phyloP scores from a whole-genome alignment of 2,888 invertebrate species.

The Calameuta pallipes region DNA sequence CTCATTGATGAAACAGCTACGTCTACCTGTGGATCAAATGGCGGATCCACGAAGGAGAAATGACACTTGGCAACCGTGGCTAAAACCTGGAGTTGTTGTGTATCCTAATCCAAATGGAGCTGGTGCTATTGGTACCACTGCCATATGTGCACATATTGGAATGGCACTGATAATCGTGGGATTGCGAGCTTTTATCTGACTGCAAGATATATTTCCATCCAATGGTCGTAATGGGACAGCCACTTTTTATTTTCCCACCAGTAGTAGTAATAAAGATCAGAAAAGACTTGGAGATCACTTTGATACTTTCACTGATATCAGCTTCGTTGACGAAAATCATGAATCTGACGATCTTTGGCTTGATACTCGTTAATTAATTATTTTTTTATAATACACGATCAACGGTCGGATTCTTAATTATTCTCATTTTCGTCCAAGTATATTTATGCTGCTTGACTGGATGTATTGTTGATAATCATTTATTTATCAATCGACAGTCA shows the following conservation, averaged over 20 bases:
- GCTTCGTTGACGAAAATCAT: conserved; percentile 16
- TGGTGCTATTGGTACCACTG: conserved; percentile 36
- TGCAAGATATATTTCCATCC: conserved; percentile 29
- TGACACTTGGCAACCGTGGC: conserved; percentile 80
- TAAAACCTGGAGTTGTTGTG: conserved; percentile 40
- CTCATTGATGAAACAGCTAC: conserved; percentile 42
- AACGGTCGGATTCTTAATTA: neutral
- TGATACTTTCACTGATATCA: conserved; percentile 14
- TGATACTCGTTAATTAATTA: neutral
- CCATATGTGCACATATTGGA: conserved; percentile 45
- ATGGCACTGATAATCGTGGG: conserved; percentile 40
- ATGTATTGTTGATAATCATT: too few relatives aligned
- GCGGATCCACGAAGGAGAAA: conserved; percentile 79
- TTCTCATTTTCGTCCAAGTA: neutral
- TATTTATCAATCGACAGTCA: neutral
- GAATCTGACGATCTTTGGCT: neutral
- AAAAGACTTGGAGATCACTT: neutral
- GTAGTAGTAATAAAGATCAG: neutral
- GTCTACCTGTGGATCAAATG: conserved; percentile 54
- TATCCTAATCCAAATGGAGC: conserved; percentile 38
- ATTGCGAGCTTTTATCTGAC: conserved; percentile 46
- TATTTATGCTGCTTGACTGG: neutral
- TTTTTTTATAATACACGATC: neutral
- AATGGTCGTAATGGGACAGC: conserved; percentile 20
- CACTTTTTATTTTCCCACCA: conserved; percentile 12